These are phyloP conservation scores for Onychomys leucogaster DNA, from an alignment of 2,797 vertebrate species.

Conservation along the genomic window DNA sequence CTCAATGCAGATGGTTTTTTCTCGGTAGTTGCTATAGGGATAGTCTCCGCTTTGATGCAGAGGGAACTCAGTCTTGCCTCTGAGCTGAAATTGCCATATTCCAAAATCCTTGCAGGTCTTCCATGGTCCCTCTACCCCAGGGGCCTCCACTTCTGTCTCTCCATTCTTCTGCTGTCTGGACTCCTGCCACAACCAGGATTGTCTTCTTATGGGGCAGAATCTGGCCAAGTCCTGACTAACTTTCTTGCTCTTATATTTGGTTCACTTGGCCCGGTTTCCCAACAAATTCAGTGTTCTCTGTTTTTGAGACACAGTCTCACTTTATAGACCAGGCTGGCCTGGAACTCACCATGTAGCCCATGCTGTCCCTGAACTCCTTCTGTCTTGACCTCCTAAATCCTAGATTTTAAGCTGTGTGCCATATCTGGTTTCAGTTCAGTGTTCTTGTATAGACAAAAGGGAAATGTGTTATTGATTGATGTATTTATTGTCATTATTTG, in stretches of 20 bases:
- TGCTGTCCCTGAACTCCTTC: background rate
- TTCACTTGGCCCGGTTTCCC: conserved; percentile 5
- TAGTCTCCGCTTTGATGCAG: background rate
- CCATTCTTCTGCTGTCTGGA: background rate
- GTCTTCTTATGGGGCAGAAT: background rate
- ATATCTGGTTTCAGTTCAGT: background rate
- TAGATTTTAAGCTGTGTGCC: background rate
- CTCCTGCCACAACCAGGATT: background rate
- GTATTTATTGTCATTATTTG: background rate
- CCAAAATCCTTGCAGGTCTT: background rate
- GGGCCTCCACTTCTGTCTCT: background rate
- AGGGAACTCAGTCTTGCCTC: background rate
- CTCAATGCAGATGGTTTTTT: background rate
- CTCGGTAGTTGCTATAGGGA: background rate
- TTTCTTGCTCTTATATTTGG: background rate
- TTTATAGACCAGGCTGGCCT: background rate
- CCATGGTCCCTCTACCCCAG: background rate
- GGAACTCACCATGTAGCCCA: background rate
- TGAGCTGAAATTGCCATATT: conserved; percentile 8
- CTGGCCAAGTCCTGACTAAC: background rate
- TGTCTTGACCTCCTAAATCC: background rate
- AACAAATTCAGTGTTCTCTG: conserved; percentile 15
- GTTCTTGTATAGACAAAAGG: background rate
- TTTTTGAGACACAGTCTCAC: background rate
- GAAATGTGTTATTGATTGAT: conserved; percentile 36